phyloP scores from a whole-genome alignment of 2,113 vertebrate genomes.

The Neolamprologus fasciatus region DNA sequence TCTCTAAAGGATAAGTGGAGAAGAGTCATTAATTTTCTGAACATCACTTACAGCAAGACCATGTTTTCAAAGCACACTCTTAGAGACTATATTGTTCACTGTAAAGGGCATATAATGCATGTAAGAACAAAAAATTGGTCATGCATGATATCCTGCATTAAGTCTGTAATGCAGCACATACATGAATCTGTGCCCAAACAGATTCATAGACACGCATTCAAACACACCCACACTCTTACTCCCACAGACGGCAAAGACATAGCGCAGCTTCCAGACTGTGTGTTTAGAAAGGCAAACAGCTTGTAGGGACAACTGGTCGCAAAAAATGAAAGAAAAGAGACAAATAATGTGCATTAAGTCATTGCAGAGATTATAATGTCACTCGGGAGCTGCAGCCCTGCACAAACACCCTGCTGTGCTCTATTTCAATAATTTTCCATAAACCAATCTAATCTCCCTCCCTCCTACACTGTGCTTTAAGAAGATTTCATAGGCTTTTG shows the following conservation, averaged over 20 bases:
- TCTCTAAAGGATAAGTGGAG: background rate
- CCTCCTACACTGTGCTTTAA: slow-evolving; percentile 15
- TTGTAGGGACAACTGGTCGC: background rate
- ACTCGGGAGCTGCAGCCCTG: slow-evolving; percentile 9
- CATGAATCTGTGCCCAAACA: background rate
- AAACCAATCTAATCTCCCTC: slow-evolving; percentile 25
- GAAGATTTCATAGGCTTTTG: slow-evolving; percentile 36
- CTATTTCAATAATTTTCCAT: slow-evolving; percentile 54
- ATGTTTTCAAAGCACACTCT: background rate
- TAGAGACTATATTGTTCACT: background rate
- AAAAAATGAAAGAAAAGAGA: background rate
- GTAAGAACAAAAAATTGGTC: background rate
- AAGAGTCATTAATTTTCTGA: background rate
- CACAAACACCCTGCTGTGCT: slow-evolving; percentile 30
- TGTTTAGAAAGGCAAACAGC: slow-evolving; percentile 28
- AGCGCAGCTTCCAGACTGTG: background rate
- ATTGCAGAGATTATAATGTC: slow-evolving; percentile 24
- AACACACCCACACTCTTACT: background rate
- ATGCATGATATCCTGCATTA: background rate
- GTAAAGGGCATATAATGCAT: background rate
- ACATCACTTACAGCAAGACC: background rate
- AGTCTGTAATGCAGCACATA: background rate
- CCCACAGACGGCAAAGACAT: slow-evolving; percentile 31
- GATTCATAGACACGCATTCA: background rate
- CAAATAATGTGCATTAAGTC: slow-evolving; percentile 8